Conservation (phyloP, 2,113 vertebrate species). For the Nesogale talazaci region DNA sequence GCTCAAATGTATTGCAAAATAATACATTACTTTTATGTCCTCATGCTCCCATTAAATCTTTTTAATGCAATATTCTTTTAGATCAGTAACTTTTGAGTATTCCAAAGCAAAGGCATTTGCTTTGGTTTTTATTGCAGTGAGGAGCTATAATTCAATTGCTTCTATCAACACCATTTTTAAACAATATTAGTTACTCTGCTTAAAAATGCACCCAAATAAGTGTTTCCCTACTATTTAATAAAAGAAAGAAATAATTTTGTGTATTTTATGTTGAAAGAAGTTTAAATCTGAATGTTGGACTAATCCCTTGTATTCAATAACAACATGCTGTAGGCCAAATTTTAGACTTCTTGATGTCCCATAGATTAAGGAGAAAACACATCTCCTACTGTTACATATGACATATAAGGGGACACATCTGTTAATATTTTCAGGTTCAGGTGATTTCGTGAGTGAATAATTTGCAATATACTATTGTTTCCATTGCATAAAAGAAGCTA, state of each 20-base stretch:
- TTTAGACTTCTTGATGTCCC: neutral
- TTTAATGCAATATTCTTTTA: slow-evolving; percentile 79
- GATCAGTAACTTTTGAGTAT: slow-evolving; percentile 75
- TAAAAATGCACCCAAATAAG: slow-evolving; percentile 53
- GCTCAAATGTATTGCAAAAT: slow-evolving; percentile 76
- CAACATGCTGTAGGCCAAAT: neutral
- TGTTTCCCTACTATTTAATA: neutral
- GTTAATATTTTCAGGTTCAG: neutral
- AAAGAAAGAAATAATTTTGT: slow-evolving; percentile 44
- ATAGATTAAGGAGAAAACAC: neutral
- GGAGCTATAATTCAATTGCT: neutral
- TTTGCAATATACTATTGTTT: neutral
- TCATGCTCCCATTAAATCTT: slow-evolving; percentile 79
- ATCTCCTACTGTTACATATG: neutral
- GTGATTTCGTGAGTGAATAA: neutral
- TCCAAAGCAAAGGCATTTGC: slow-evolving; percentile 35
- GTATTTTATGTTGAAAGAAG: neutral
- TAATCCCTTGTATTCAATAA: neutral
- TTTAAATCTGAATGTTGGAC: neutral
- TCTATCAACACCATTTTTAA: slow-evolving; percentile 53
- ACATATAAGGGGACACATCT: neutral
- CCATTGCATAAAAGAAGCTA: neutral
- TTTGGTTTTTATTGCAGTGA: slow-evolving; percentile 54
- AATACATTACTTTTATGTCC: slow-evolving; percentile 82
- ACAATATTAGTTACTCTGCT: slow-evolving; percentile 32